These are phyloP conservation scores for Mamestra brassicae DNA, from an alignment of 2,888 invertebrate species.

Conservation along the genomic window DNA sequence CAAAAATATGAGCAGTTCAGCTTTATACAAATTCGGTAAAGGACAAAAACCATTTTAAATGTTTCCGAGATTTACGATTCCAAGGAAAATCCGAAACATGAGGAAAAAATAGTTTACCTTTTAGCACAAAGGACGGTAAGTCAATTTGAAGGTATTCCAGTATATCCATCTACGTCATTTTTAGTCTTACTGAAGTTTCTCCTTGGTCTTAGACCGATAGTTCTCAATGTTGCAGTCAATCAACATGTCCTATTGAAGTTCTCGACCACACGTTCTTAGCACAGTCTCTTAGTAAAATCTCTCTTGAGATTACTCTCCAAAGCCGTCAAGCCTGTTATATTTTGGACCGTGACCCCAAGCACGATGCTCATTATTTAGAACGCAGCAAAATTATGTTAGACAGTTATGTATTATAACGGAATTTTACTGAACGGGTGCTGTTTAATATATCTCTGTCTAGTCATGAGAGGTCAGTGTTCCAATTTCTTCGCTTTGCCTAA, in stretches of 20 bases:
- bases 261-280: not conserved
- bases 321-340: not conserved
- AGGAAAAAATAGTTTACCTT: slow-evolving; percentile 13
- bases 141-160: not conserved
- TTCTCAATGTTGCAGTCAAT: not conserved
- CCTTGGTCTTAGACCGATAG: not conserved
- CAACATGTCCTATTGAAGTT: not conserved
- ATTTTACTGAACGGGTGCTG: slow-evolving; percentile 3
- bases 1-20: not conserved
- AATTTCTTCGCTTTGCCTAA: not conserved
- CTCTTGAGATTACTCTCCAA: not conserved
- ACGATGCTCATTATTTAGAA: slow-evolving; percentile 8
- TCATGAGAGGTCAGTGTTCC: slow-evolving; percentile 27
- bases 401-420: slow-evolving; percentile 29
- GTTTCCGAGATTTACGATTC: not conserved
- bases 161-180: not conserved
- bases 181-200: not conserved
- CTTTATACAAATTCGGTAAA: not conserved
- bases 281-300: not conserved
- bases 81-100: not conserved
- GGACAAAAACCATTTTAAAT: not conserved
- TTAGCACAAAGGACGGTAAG: slow-evolving; percentile 7
- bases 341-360: not conserved
- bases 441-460: slow-evolving; percentile 1
- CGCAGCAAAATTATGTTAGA: slow-evolving; percentile 1